Base-by-base conservation (phyloP, 2,888 invertebrate species). In the Stenchaetothrips biformis region DNA sequence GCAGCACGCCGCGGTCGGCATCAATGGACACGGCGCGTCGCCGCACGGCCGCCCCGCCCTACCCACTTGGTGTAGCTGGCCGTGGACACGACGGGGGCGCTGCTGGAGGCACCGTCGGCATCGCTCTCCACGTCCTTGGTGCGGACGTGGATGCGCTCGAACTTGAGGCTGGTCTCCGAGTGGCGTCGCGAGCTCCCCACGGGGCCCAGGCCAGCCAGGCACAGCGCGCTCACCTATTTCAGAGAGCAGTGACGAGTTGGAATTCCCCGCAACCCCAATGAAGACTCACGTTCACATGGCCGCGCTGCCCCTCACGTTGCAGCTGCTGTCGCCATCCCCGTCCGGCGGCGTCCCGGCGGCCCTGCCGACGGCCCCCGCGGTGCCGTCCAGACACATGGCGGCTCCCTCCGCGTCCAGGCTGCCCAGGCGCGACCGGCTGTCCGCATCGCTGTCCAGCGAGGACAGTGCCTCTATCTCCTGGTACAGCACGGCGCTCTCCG, bases 401-500 rank as follows among this genome's bases (percentile, higher is more conserved):
- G 21, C 67, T 21, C 67, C 2, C 37, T 37, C 37, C 7, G 67
- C 67, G 9, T 25, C 67, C 37, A 37, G 2, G 67, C 67, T 74
- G 67, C 8, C 67, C 67, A 21, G n/a, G 7, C n/a, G n/a, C 53
- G 11, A 4, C 53, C 53, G 53, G 7, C 67, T 21, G 67, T 21
- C 67, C 67, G 21, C 21, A 21, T 67, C 67, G 67, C 67, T 74
- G 67, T 25, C 67, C 21, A 74, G 11, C 21, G 67, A 25, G 67
- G 67, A 74, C 67, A 74, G 67, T 7, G 67, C 67, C 67, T 74
- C 67, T 25, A 74, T 25, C 67, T 74, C 67, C 67, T 74, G 67
- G 67, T 74, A 74, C 67, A 74, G 67, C 67, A 74, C 67, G 67
- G 67, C 67, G 67, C 25, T 25, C 67, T 74, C 67, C 25, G 67